These are phyloP conservation scores for Rhipidura dahli DNA, from an alignment of 2,113 vertebrate species.

Conservation along the genomic window DNA sequence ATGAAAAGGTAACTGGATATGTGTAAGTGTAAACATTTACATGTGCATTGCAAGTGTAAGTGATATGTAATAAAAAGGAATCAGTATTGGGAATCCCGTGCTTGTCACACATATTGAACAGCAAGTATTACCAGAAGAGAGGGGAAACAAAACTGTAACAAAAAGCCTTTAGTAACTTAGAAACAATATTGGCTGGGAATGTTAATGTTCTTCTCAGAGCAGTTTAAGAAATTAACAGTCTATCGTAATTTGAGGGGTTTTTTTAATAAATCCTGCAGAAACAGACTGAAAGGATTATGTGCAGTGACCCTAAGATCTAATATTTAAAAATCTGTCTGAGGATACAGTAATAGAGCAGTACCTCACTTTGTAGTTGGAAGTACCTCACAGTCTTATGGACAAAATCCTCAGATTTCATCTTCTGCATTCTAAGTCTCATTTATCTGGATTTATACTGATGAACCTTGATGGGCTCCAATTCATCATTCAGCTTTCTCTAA, in stretches of 20 bases:
- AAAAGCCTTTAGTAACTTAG: background rate
- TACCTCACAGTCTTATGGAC: background rate
- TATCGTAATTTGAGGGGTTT: fast-evolving
- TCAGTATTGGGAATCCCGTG: background rate
- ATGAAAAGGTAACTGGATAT: background rate
- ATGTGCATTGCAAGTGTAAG: background rate
- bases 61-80: background rate
- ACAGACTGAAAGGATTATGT: background rate
- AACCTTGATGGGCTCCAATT: background rate
- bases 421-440: background rate
- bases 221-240: background rate
- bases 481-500: background rate
- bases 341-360: background rate
- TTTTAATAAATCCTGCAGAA: background rate
- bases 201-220: background rate
- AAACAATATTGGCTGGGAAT: background rate
- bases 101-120: background rate
- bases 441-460: background rate
- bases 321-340: background rate
- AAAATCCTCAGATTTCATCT: background rate
- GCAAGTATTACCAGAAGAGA: background rate
- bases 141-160: background rate
- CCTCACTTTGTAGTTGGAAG: background rate
- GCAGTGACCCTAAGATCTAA: background rate
- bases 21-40: background rate